Base-by-base conservation (phyloP, 1,140 invertebrate species). In the Platorchestia sp. region DNA sequence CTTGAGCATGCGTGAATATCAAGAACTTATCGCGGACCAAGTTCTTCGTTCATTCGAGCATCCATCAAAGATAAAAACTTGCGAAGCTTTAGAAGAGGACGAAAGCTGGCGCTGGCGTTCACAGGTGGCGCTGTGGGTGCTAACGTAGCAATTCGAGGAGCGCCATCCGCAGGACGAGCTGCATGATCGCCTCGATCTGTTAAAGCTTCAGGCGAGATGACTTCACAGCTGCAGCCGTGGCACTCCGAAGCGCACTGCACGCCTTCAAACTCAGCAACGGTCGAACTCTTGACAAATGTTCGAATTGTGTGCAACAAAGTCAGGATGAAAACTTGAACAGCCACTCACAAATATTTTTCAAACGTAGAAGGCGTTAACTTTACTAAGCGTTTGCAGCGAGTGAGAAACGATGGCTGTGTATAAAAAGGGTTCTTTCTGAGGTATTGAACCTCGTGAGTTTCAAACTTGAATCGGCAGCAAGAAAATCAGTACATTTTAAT, bases 101-200 rank as follows among this genome's bases (percentile, higher is more conserved):
- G 91, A 47, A 47, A 47, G 45, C 41, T 44, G 10, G 91, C 7
- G n/a, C 45, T 10, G 41, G 14, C 91, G 91, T 44, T 93, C 91
- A 47, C 91, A 93, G 91, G 91, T 93, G 91, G 44, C 36, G 40
- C 43, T 19, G 91, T 36, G 87, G 87, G 43, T 36, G 87, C 87
- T 89, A 89, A 89, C 87, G 87, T 47, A 47, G 91, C 91, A 93
- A 93, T 93, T 93, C 44, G 91, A 93, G 45, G 7, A 45, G 19
- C 91, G 91, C 45, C 91, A 93, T 93, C 45, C 40, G 47, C 10
- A 44, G 91, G 91, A 93, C 91, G 91, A 93, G 91, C 44, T 42
- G 91, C 91, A 93, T 93, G 41, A 93, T 93, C 91, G 91, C 91
- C 91, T 42, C 91, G 10, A 93, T 93, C 91, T 93, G 91, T 93